phyloP scores from a whole-genome alignment of 23 tunicate species.

The Oikopleura vanhoeffeni region DNA sequence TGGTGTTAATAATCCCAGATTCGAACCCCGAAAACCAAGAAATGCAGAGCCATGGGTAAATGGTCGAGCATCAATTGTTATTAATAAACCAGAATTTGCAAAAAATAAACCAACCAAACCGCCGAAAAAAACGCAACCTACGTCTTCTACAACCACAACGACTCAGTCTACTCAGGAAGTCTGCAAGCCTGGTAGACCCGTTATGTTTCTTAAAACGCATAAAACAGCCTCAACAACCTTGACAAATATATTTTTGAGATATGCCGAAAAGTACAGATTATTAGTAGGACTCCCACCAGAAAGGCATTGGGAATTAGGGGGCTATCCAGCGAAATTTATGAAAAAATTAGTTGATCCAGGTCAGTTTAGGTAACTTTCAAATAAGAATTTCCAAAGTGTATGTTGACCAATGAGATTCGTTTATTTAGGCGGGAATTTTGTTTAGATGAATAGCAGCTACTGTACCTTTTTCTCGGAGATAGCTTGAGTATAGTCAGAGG shows the following conservation, averaged over 20 bases:
- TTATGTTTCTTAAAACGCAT: neutral
- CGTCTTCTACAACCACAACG: neutral
- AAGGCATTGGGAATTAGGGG: neutral
- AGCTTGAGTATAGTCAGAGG: no score
- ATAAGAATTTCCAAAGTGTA: no score
- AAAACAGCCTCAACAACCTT: neutral
- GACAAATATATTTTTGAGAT: neutral
- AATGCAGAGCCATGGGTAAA: no score
- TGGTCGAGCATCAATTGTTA: neutral
- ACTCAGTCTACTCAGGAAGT: neutral
- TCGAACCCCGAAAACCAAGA: no score
- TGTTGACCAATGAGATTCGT: no score
- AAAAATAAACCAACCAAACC: neutral
- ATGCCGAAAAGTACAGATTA: neutral
- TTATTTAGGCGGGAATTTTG: no score
- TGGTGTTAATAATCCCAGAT: no score
- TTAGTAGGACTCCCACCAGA: neutral
- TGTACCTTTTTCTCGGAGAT: no score
- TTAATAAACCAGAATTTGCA: neutral
- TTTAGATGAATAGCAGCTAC: no score
- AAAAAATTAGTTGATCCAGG: neutral
- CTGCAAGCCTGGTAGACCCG: neutral
- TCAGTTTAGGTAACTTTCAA: no score
- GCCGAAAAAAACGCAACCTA: neutral
- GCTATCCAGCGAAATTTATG: neutral